These are phyloP conservation scores for Falco peregrinus DNA, from an alignment of 2,797 vertebrate species.

Conservation along the genomic window DNA sequence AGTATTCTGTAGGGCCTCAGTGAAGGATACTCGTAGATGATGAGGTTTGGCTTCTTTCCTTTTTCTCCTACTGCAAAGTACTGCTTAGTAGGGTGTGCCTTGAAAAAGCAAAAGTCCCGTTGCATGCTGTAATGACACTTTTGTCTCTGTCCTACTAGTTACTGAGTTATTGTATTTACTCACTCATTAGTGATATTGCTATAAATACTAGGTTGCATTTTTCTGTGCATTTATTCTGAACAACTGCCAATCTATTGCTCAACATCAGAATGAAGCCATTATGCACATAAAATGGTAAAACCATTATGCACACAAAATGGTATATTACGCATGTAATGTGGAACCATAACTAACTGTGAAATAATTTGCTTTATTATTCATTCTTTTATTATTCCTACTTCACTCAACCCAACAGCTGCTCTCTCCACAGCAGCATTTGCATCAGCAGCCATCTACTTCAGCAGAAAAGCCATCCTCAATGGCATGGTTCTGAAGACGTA, in stretches of 20 bases:
- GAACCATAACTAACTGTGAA: neutral
- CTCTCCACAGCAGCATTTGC: neutral
- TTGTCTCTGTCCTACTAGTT: neutral
- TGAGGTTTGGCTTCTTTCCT: conserved; percentile 84
- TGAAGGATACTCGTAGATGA: conserved; percentile 89
- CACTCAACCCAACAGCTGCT: neutral
- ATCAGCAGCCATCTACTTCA: neutral
- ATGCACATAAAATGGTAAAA: neutral
- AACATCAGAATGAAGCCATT: neutral
- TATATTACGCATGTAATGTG: neutral
- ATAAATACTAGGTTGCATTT: neutral
- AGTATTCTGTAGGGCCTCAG: conserved; percentile 85
- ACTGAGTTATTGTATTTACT: neutral
- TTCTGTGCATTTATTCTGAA: neutral
- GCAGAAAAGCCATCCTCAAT: neutral
- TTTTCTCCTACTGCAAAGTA: conserved; percentile 91
- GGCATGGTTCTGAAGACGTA: neutral
- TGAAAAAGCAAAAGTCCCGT: conserved; percentile 63
- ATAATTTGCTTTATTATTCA: neutral
- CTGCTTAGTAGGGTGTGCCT: conserved; percentile 85
- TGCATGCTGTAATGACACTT: neutral
- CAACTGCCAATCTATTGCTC: neutral
- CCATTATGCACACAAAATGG: neutral
- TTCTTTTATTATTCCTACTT: neutral
- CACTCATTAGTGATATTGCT: neutral